Conservation (phyloP, 2,888 invertebrate genomes). For the Tortrix viridana region DNA sequence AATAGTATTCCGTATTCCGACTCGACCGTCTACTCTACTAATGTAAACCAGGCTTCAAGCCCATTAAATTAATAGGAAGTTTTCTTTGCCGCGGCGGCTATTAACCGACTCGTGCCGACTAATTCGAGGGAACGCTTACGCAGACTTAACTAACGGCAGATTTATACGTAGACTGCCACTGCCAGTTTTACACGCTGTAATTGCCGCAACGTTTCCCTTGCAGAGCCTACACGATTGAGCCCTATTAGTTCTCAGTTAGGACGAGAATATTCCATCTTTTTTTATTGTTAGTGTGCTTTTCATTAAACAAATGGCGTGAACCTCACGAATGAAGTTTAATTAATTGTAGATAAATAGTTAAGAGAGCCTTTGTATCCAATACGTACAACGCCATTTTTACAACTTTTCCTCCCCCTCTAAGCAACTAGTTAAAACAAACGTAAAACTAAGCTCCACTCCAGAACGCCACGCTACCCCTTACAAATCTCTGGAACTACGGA, state of each 20-base stretch:
- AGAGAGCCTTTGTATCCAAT: no score
- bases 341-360: no score
- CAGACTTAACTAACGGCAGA: constrained; percentile 57
- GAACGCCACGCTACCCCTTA: constrained; percentile 15
- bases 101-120: constrained; percentile 63
- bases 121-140: constrained; percentile 60
- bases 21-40: constrained; percentile 1
- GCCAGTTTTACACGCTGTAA: constrained; percentile 48
- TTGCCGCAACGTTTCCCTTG: constrained; percentile 42
- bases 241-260: background rate
- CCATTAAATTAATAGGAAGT: constrained; percentile 73
- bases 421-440: constrained; percentile 12
- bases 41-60: constrained; percentile 46
- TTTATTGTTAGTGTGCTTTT: no score
- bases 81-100: constrained; percentile 66
- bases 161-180: constrained; percentile 49
- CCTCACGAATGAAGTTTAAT: no score
- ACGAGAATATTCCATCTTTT: no score
- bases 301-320: no score
- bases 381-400: no score
- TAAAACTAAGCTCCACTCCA: constrained; percentile 19
- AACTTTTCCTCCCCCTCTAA: no score
- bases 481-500: constrained; percentile 36
- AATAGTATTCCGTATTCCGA: background rate
- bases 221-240: constrained; percentile 1